Evolutionary conservation across 1,140 invertebrate species (phyloP).

Genomic region (Nephila pilipes): DNA sequence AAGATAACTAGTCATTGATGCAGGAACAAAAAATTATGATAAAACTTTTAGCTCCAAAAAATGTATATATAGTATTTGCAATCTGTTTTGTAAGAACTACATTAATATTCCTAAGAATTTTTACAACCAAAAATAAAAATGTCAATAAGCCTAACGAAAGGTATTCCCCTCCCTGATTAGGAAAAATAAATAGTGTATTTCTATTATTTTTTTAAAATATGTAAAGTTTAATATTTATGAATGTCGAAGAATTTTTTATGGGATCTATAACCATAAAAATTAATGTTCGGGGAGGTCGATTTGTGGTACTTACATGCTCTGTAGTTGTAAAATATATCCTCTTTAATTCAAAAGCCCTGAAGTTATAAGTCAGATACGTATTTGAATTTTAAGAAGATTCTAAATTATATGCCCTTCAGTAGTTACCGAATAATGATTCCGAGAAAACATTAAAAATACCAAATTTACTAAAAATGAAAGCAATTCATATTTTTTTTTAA

Average conservation of each 20-base stretch:
- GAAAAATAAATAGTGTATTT: neutral
- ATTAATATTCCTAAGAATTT: too few species aligned
- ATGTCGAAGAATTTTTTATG: neutral
- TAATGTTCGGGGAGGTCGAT: neutral
- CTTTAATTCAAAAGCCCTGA: neutral
- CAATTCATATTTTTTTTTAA: neutral
- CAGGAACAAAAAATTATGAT: too few species aligned
- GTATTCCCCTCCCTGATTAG: too few species aligned
- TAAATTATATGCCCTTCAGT: neutral
- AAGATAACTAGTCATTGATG: too few species aligned
- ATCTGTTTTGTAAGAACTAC: too few species aligned
- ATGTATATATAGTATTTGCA: too few species aligned
- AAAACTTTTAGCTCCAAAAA: too few species aligned
- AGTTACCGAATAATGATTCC: neutral
- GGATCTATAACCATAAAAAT: neutral
- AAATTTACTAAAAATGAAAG: neutral
- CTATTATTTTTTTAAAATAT: neutral
- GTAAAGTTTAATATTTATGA: neutral
- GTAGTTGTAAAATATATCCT: neutral
- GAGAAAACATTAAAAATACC: neutral
- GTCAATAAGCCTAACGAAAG: too few species aligned
- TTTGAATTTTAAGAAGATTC: neutral
- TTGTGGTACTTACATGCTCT: neutral
- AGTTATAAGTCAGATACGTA: neutral
- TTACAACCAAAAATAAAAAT: too few species aligned